phyloP scores from a whole-genome alignment of 2,888 invertebrate species.

The Xestobium rufovillosum region DNA sequence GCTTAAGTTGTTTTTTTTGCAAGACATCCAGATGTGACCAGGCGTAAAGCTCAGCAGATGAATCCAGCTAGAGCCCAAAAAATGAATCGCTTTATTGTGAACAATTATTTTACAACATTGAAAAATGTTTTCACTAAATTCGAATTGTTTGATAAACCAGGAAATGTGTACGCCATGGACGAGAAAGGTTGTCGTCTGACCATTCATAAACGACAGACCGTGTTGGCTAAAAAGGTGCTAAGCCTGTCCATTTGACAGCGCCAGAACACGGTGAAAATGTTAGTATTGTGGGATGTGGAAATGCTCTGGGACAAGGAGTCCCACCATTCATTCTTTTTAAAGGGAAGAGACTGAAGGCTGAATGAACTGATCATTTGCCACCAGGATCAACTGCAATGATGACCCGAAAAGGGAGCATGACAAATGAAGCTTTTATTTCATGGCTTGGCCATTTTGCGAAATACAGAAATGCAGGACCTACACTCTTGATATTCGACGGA shows the following conservation, averaged over 20 bases:
- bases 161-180: slow-evolving; percentile 1
- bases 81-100: no score
- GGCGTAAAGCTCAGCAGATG: slow-evolving; percentile 4
- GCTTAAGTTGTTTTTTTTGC: not conserved
- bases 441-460: slow-evolving; percentile 5
- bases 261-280: slow-evolving; percentile 6
- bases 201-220: slow-evolving; percentile 4
- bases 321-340: slow-evolving; percentile 4
- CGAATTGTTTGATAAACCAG: slow-evolving; percentile 5
- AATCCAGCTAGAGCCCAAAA: slow-evolving; percentile 4
- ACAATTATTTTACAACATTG: no score
- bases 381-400: no score
- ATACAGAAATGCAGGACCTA: slow-evolving; percentile 1
- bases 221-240: no score
- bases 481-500: slow-evolving; percentile 16
- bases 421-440: slow-evolving; percentile 4
- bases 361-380: slow-evolving; percentile 5
- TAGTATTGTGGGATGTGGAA: slow-evolving; percentile 5
- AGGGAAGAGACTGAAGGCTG: slow-evolving; percentile 4
- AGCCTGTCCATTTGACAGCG: slow-evolving; percentile 5
- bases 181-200: no score
- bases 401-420: slow-evolving; percentile 2
- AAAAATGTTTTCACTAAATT: slow-evolving; percentile 3
- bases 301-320: slow-evolving; percentile 2
- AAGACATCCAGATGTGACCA: slow-evolving; percentile 4